Base-by-base conservation (phyloP, 2,888 invertebrate species). In the Bugulina stolonifera region DNA sequence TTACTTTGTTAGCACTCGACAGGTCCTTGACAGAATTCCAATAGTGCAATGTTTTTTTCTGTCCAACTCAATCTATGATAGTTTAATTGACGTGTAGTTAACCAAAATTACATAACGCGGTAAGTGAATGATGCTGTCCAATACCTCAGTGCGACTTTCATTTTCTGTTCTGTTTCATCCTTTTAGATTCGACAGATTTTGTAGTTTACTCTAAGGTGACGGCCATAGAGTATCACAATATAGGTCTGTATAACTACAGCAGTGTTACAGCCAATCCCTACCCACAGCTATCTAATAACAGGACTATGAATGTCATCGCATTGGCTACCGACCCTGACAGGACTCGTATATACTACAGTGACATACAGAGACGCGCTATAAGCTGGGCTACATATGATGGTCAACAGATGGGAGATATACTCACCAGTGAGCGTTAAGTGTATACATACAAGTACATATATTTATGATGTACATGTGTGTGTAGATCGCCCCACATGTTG, bases 331-430 rank as follows among this genome's bases (percentile, higher is more conserved):
- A 92, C 85, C 92, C 90, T 84, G 85, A 86, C 73, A 86, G 86
- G 43, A 87, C 89, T 77, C 86, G 89, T 71, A 86, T 93, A 70
- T 93, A 92, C 86, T 94, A 92, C 86, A 93, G 93, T 0, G 94
- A 94, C 85, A 93, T 94, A 75, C 92, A 93, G 82, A 87, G 90
- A 80, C 93, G 92, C 73, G 89, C 91, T 76, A 93, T 94, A 80
- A 91, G 91, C 85, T 88, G 89, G 43, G 93, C 92, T 69, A 87
- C 87, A 81, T 93, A 93, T 85, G 90, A 93, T 85, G 93, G 93
- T 69, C 87, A 88, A 35, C 88, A 88, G 0, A 91, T 92, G 84
- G 86, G 86, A 54, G 88, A 90, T 55, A 86, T 93, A 75, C 88
- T 91, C 14, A 14, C 22, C 10, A 32, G 64, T 64, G 27, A 32